These are phyloP conservation scores for Cantharis rufa DNA, from an alignment of 2,888 invertebrate genomes.

Conservation along the genomic window DNA sequence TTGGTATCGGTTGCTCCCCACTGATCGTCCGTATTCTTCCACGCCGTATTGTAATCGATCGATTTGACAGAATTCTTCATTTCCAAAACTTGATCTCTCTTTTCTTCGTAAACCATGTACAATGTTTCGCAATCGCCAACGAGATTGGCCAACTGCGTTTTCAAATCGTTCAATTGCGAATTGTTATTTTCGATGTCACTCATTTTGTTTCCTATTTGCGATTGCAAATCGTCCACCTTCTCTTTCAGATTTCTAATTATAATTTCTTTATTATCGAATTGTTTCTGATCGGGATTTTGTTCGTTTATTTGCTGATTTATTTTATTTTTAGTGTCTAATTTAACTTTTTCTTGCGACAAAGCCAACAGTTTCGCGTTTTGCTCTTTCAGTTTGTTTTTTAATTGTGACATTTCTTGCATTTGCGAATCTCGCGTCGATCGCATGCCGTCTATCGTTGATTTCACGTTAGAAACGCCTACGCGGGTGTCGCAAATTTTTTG, in stretches of 20 bases:
- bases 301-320: conserved; percentile 55
- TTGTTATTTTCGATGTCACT: conserved; percentile 82
- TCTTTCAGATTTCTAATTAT: conserved; percentile 63
- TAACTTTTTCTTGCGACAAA: conserved; percentile 80
- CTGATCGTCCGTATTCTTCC: conserved; percentile 61
- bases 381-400: conserved; percentile 82
- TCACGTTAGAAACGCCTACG: conserved; percentile 86
- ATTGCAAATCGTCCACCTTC: conserved; percentile 76
- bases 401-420: conserved; percentile 81
- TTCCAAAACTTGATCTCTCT: conserved; percentile 58
- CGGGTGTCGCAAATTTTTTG: conserved; percentile 82
- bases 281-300: conserved; percentile 60
- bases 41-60: conserved; percentile 58
- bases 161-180: conserved; percentile 73
- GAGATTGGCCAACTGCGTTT: conserved; percentile 67
- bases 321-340: conserved; percentile 72
- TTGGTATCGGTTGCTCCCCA: conserved; percentile 58
- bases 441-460: conserved; percentile 97
- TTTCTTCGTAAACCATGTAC: conserved; percentile 71
- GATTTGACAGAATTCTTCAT: conserved; percentile 54
- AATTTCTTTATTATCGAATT: conserved; percentile 69
- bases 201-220: conserved; percentile 79
- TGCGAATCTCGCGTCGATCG: conserved; percentile 87
- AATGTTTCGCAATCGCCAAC: conserved; percentile 71
- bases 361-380: conserved; percentile 80